phyloP scores from a whole-genome alignment of 2,888 invertebrate species.

The Heliconius ismenius region DNA sequence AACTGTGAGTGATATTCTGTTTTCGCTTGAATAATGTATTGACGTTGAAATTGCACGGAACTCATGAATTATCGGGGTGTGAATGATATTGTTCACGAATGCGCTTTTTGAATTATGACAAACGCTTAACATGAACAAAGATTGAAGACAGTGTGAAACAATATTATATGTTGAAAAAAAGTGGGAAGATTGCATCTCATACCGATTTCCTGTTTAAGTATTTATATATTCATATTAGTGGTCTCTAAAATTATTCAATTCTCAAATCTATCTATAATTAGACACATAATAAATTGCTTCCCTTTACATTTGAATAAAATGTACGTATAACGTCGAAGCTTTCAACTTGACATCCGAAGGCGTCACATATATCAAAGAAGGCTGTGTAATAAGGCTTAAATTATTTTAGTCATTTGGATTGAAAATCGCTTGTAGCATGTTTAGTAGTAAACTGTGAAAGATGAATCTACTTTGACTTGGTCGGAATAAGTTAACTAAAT shows the following conservation, averaged over 20 bases:
- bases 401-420: constrained; percentile 23
- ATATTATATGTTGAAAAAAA: neutral
- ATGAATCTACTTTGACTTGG: constrained; percentile 20
- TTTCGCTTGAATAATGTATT: constrained; percentile 42
- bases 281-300: constrained; percentile 17
- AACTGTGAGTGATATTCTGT: constrained; percentile 41
- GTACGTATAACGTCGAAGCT: constrained; percentile 12
- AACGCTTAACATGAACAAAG: constrained; percentile 27
- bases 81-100: constrained; percentile 42
- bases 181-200: neutral
- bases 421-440: constrained; percentile 17
- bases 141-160: constrained; percentile 4
- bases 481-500: neutral
- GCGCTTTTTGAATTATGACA: constrained; percentile 37
- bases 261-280: constrained; percentile 7
- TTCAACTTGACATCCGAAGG: constrained; percentile 24
- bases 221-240: constrained; percentile 9
- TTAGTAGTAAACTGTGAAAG: constrained; percentile 24
- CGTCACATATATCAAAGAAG: constrained; percentile 22
- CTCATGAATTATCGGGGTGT: constrained; percentile 44
- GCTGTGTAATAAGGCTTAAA: constrained; percentile 10
- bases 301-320: constrained; percentile 25
- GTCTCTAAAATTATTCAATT: constrained; percentile 7
- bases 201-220: neutral
- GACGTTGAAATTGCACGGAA: constrained; percentile 42